These are phyloP conservation scores for Halichondria panicea DNA, from an alignment of 37 sponge, comb jelly and placozoan genomes.

Conservation along the genomic window DNA sequence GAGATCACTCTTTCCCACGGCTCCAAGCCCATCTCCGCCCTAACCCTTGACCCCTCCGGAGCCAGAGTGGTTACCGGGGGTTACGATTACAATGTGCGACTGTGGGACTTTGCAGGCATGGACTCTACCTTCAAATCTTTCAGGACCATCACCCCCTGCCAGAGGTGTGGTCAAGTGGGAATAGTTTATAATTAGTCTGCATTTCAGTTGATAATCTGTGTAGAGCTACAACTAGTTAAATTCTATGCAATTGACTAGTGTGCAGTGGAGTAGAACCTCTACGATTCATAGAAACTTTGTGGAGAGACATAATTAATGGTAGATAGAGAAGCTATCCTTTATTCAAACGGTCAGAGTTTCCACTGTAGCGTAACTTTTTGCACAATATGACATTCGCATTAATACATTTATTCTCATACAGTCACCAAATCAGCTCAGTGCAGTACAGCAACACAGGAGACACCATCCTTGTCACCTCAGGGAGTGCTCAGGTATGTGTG, in stretches of 20 bases:
- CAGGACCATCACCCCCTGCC: constrained; percentile 77
- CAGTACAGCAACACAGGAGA: constrained; percentile 91
- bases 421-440: constrained; percentile 80
- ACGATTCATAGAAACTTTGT: no score
- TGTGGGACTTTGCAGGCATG: constrained; percentile 94
- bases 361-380: no score
- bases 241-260: no score
- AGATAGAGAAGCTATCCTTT: no score
- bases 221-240: no score
- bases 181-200: neutral
- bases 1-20: constrained; percentile 83
- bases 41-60: constrained; percentile 91
- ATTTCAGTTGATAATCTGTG: constrained; percentile 1
- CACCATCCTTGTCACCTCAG: constrained; percentile 72
- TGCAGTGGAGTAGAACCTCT: no score
- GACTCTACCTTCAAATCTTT: constrained; percentile 77
- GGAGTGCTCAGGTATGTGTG: constrained; percentile 75
- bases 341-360: no score
- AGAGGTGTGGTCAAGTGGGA: constrained; percentile 40
- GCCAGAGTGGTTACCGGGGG: constrained; percentile 90
- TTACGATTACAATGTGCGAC: constrained; percentile 78
- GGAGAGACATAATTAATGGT: no score
- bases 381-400: no score
- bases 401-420: no score
- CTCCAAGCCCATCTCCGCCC: constrained; percentile 83